Base-by-base conservation (phyloP, 2,113 vertebrate species). In the Sylvilagus bachmani region DNA sequence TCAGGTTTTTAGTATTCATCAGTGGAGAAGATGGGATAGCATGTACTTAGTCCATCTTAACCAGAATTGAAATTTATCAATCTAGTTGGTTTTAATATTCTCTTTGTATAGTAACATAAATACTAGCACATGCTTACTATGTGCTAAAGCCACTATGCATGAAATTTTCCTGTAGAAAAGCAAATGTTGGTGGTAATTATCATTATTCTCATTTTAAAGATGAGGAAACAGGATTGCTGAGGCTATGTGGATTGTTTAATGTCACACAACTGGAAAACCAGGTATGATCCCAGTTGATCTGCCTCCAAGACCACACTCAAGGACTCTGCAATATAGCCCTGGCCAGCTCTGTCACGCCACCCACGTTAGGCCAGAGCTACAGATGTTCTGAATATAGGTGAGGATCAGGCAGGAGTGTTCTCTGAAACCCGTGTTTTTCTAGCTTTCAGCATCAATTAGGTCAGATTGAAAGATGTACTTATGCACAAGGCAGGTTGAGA, bases 361-460 rank as follows among this genome's bases (percentile, higher is more conserved):
- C 19, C 3, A 24, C 16, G 19, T 38, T 38, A 24, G 33, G n/a
- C 27, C 67, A 31, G 66, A 49, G 55, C 31, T 14, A 5, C 24
- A 36, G 33, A 77, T 3, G 19, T 36, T 92, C 51, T 38, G 61
- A 85, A 86, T 53, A 19, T 51, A 91, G 10, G 71, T 89, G 83
- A 90, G 83, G 80, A 77, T 24, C 77, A 82, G 62, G 4, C 86
- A 82, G 55, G 33, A 51, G 44, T 70, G 83, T 67, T 96, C 97
- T 93, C 94, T 74, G 94, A 82, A 93, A 83, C 36, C 77, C 69
- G 4, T 22, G 29, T 91, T 97, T 95, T 97, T 93, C 95, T 94
- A 95, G 88, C 82, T 95, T 96, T 97, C 95, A 96, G 77, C 93
- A 95, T 90, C 93, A 86, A 97, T 97, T 97, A 98, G 96, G 89